Base-by-base conservation (phyloP, 2,797 vertebrate species). In the Siniperca obscura region DNA sequence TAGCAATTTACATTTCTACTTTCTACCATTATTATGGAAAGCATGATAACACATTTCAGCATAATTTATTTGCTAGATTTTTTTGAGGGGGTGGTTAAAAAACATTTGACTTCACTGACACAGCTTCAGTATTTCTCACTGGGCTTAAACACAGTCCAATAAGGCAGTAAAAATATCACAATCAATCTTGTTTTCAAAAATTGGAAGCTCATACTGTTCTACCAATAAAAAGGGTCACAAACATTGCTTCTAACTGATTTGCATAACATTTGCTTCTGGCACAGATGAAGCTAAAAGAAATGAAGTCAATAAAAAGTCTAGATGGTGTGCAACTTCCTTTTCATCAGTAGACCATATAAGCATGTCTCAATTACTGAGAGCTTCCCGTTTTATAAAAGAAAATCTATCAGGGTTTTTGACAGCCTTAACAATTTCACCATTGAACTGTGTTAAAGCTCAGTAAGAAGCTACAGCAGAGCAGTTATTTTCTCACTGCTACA, bases 381-480 rank as follows among this genome's bases (percentile, higher is more conserved):
- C n/a, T 52, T 50, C 13, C 5, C 27, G 7, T 21, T 57, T 57
- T 4, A 13, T 21, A 27, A 56, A 27, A 40, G 7, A 56, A 17
- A 57, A 22, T 42, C 16, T 14, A 4, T 65, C 65, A 7, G 48
- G 27, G 55, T 11, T 60, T 48, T 64, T 73, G 16, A 57, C 69
- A 59, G 25, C 19, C 1, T 44, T 8, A 22, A 64, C 44, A 52
- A 27, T 40, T 12, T 22, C 34, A 21, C 17, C 72, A 61, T n/a
- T 50, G 44, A 19, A 59, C 2, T 64, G 46, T 52, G 70, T 61
- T 17, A 16, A 72, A 72, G 71, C n/a, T 55, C 53, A 55, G n/a
- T 9, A 11, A 55, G 53, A 25, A 13, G n/a, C 46, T 27, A 59
- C 34, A 7, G 57, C 57, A 52, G 57, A 52, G 30, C 5, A 8